Conservation (phyloP, 1,140 invertebrate species). For the Micrasema longulum region DNA sequence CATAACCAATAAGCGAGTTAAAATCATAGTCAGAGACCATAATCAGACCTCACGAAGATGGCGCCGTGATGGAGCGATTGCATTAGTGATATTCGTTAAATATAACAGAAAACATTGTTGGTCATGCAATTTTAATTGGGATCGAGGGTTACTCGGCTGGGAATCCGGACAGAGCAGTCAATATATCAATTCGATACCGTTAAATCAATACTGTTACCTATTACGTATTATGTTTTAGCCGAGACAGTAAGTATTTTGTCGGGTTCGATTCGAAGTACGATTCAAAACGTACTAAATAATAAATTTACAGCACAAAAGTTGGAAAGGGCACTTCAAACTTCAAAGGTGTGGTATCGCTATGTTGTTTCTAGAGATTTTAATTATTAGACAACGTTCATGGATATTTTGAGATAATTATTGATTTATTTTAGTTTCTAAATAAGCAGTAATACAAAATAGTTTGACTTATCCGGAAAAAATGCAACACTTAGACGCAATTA, state of each 20-base stretch:
- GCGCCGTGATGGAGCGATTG: conserved; percentile 15
- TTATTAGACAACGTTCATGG: no score
- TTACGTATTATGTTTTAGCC: no score
- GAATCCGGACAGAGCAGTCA: not conserved
- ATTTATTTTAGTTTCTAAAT: no score
- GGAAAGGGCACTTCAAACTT: not conserved
- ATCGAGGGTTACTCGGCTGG: conserved; percentile 15
- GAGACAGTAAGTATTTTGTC: no score
- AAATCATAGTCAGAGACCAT: conserved; percentile 11
- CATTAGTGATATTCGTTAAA: conserved; percentile 23
- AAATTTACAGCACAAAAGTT: not conserved
- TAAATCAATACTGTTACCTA: not conserved
- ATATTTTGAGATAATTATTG: no score
- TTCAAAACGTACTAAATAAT: not conserved
- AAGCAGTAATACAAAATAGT: no score
- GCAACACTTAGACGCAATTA: no score
- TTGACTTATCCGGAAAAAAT: no score
- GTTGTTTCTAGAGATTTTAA: no score
- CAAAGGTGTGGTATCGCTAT: no score
- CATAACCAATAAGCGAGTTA: conserved; percentile 5
- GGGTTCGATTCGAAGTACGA: no score
- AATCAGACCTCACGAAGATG: conserved; percentile 14
- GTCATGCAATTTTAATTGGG: conserved; percentile 19
- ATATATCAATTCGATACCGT: not conserved
- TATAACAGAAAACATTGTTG: not conserved